phyloP scores from a whole-genome alignment of 2,888 invertebrate species.

The Aphidoletes aphidimyza region DNA sequence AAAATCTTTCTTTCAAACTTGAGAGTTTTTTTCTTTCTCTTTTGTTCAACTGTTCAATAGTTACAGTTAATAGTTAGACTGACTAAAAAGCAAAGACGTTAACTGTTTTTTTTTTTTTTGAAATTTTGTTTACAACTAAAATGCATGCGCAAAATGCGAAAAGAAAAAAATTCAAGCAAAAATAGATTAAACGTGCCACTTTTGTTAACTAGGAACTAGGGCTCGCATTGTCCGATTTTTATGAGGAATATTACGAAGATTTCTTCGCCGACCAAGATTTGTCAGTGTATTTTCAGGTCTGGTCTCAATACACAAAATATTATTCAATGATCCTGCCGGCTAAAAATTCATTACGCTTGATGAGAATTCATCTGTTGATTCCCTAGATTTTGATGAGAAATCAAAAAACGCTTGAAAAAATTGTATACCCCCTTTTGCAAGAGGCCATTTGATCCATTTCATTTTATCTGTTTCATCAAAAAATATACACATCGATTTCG shows the following conservation, averaged over 20 bases:
- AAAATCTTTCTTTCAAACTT: not conserved
- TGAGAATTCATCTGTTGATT: not conserved
- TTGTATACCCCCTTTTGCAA: too few species aligned
- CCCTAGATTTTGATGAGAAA: not conserved
- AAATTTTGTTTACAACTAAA: not conserved
- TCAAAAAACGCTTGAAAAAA: too few species aligned
- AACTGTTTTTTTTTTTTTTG: not conserved
- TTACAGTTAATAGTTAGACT: not conserved
- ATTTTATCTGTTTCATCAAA: too few species aligned
- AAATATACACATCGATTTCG: too few species aligned
- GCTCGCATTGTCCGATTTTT: not conserved
- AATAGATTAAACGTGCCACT: not conserved
- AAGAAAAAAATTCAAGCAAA: not conserved
- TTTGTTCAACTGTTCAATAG: not conserved
- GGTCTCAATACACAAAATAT: not conserved
- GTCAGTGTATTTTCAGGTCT: slow-evolving; percentile 50
- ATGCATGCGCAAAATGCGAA: not conserved
- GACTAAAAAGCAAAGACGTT: not conserved
- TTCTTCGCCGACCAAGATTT: slow-evolving; percentile 16
- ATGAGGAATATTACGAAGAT: slow-evolving; percentile 47
- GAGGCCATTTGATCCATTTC: too few species aligned
- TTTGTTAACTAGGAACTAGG: not conserved
- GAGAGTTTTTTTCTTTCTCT: not conserved
- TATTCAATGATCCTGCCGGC: not conserved
- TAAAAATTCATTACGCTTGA: not conserved